Evolutionary conservation across 2,888 invertebrate species (phyloP), one percentile per base, ranked within the genome.

Genomic region (Pedicia rivosa): DNA sequence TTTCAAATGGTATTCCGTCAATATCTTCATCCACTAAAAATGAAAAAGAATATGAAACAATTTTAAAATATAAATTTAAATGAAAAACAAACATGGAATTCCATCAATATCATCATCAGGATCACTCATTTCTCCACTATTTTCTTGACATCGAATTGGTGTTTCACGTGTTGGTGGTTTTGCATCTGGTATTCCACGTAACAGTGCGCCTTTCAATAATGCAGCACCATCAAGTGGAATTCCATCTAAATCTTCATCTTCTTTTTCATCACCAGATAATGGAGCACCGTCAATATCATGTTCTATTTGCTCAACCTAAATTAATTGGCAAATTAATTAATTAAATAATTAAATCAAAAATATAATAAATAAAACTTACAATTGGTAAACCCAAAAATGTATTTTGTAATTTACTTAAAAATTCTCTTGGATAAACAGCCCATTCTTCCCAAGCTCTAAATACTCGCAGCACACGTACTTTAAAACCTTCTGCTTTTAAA

Each of bases 401-500:
- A 52, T 90, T 86, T 56, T 92, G 88, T 41, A 94, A 63, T 53
- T 75, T 79, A 43, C 81, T 73, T 42, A 99, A 68, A 59, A 84
- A 86, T 46, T 95, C 92, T 40, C 83, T 81, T 1, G 95, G 86
- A 65, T 97, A 98, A 42, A 98, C 78, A 12, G 87, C 79, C 79
- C 91, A 91, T 56, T 98, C 97, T 58, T 95, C 94, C 95, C 98
- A 97, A 2, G 94, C 90, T 52, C 87, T 77, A 56, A 97, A 75
- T 48, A 88, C 82, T 51, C 82, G 74, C 56, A 90, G 76, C 22
- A 95, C 84, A 31, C 94, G 66, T 40, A 81, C 76, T 53, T 92
- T 88, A 61, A 94, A 92, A 24, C 92, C 91, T 62, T 98, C 97
- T n/a, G 91, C 91, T 65, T 90, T 88, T 37, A 94, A 63, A 37